Conservation (phyloP, 2,888 invertebrate species). For the Operophtera brumata region DNA sequence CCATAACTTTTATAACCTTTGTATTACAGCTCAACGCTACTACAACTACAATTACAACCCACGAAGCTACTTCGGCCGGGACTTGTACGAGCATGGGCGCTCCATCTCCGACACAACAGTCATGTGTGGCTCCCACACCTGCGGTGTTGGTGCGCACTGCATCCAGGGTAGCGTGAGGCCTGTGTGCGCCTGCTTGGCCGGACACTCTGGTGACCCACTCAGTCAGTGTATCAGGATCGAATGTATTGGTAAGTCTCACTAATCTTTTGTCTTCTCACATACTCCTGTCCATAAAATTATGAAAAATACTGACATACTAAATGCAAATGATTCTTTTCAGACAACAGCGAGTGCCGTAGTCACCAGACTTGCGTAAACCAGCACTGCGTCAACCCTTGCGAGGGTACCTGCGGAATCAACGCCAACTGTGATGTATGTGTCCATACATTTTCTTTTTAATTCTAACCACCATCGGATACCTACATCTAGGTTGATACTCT, state of each 20-base stretch:
- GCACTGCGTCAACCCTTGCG: conserved; percentile 89
- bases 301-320: not conserved
- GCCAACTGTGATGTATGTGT: conserved; percentile 86
- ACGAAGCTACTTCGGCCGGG: conserved; percentile 57
- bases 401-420: conserved; percentile 86
- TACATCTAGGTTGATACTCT: too few species aligned
- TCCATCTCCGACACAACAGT: conserved; percentile 71
- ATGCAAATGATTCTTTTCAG: conserved; percentile 55
- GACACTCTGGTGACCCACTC: conserved; percentile 90
- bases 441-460: not conserved
- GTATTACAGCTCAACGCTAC: conserved; percentile 60
- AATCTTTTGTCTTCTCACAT: not conserved
- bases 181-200: conserved; percentile 89
- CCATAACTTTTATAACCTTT: not conserved
- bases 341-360: conserved; percentile 87
- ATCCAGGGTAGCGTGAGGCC: conserved; percentile 85
- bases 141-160: conserved; percentile 85
- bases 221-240: conserved; percentile 86
- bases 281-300: not conserved
- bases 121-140: conserved; percentile 82
- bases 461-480: not conserved
- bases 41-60: conserved; percentile 52
- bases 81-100: conserved; percentile 68
- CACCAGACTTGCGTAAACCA: conserved; percentile 87
- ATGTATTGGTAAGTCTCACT: conserved; percentile 82